Evolutionary conservation across 2,797 vertebrate species (phyloP).

Genomic region (Nannoperca australis): DNA sequence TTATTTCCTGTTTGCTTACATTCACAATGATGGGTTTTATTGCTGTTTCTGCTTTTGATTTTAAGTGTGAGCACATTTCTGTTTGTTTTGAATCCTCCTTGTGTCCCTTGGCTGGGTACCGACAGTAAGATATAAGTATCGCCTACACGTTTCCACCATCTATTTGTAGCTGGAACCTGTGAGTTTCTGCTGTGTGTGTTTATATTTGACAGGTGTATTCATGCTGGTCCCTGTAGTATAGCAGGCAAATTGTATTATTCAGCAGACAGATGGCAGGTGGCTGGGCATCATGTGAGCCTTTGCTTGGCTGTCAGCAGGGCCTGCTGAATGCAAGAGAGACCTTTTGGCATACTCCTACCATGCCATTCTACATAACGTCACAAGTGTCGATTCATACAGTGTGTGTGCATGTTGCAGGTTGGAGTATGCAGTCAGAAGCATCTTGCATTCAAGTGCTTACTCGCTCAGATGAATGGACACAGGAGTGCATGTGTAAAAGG

Average conservation of each 20-base stretch:
- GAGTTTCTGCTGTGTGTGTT: slow-evolving; percentile 45
- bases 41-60: not conserved
- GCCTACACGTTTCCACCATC: not conserved
- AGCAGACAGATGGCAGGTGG: slow-evolving; percentile 75
- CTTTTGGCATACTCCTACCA: slow-evolving; percentile 45
- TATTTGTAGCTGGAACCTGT: slow-evolving; percentile 24
- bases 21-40: not conserved
- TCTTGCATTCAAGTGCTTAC: not conserved
- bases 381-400: slow-evolving; percentile 17
- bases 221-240: slow-evolving; percentile 29
- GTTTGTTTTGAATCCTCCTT: slow-evolving; percentile 8
- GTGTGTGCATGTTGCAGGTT: not conserved
- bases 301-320: slow-evolving; percentile 58
- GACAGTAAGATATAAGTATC: slow-evolving; percentile 24
- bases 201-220: slow-evolving; percentile 51
- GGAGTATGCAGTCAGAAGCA: not conserved
- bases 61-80: not conserved
- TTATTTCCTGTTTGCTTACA: not conserved
- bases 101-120: slow-evolving; percentile 16
- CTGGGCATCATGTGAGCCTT: slow-evolving; percentile 72
- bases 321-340: slow-evolving; percentile 33
- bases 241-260: slow-evolving; percentile 48
- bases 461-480: not conserved
- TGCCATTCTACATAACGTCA: not conserved
- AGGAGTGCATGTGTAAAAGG: slow-evolving; percentile 2